Base-by-base conservation (phyloP, 2,888 invertebrate genomes). In the Drosophila flavopinicola region DNA sequence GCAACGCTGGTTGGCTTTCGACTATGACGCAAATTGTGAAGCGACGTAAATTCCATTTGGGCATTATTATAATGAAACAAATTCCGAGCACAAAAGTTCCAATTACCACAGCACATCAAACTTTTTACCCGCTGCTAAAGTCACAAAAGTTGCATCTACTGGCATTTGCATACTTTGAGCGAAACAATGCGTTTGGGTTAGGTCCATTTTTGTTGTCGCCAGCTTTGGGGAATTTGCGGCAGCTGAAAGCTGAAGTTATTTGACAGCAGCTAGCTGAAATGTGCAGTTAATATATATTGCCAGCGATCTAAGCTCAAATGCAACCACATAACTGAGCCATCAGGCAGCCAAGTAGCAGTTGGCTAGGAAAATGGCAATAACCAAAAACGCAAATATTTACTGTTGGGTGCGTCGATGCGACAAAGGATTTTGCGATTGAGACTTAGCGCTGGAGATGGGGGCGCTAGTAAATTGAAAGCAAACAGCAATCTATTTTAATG, bases 401-500 rank as follows among this genome's bases (percentile, higher is more conserved):
- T 38, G 9, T 42, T 23, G 42, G 51, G 37, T 35, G 39, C 48
- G 48, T n/a, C 37, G 35, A 37, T 38, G 44, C 63, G 39, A 37
- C 52, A 52, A 69, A 58, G 53, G 70, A 63, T 69, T 65, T 37
- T 41, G 49, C 29, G 39, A 70, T 82, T 56, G 58, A 44, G 78
- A 63, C 53, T 69, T 37, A 45, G 25, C 20, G 48, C 33, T 70
- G 37, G 53, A 41, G 60, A 57, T 71, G 60, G 44, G 44, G 17
- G 58, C 42, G 33, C 65, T 64, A 64, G 75, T 66, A 82, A 82
- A 80, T 80, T 80, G 87, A 80, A 82, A 71, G 87, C 59, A 86
- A 82, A 82, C 85, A 86, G 68, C 76, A 83, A 83, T 79, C 79
- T 71, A 78, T 78, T 78, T 78, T 68, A 85, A 78, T 82, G 70